phyloP scores from a whole-genome alignment of 2,797 vertebrate genomes.

The Melanotaenia nigrans region DNA sequence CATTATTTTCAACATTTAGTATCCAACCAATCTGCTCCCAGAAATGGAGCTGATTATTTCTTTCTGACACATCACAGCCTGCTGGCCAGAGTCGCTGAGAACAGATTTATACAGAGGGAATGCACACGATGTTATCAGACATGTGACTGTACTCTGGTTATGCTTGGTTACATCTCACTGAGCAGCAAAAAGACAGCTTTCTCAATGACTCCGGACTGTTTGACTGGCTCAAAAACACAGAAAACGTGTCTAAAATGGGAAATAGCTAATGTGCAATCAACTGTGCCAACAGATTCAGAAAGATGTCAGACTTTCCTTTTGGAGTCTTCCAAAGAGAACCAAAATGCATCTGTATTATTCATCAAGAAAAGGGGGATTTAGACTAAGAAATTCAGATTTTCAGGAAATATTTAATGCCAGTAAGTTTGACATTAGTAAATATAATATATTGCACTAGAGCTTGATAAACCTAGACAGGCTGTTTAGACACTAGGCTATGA shows the following conservation, averaged over 20 bases:
- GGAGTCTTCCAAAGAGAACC: neutral
- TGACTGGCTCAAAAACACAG: neutral
- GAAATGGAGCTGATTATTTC: neutral
- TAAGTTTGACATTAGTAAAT: neutral
- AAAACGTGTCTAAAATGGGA: conserved; percentile 3
- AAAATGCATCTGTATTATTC: neutral
- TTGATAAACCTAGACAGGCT: neutral
- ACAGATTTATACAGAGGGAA: neutral
- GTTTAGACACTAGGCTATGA: neutral
- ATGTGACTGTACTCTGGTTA: neutral
- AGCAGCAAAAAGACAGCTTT: conserved; percentile 1
- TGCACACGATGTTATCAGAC: conserved; percentile 2
- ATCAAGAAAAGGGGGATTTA: too few relatives aligned
- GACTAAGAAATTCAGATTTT: neutral
- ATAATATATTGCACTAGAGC: neutral
- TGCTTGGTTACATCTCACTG: neutral
- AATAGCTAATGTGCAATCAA: neutral
- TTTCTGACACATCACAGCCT: neutral
- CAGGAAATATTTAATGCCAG: neutral
- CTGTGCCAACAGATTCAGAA: neutral
- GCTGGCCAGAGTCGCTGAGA: neutral
- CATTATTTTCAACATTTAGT: neutral
- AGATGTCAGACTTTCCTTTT: neutral
- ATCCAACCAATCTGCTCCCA: neutral
- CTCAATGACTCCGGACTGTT: neutral